Evolutionary conservation across 2,888 invertebrate species (phyloP).

Genomic region (Athetis lepigone): DNA sequence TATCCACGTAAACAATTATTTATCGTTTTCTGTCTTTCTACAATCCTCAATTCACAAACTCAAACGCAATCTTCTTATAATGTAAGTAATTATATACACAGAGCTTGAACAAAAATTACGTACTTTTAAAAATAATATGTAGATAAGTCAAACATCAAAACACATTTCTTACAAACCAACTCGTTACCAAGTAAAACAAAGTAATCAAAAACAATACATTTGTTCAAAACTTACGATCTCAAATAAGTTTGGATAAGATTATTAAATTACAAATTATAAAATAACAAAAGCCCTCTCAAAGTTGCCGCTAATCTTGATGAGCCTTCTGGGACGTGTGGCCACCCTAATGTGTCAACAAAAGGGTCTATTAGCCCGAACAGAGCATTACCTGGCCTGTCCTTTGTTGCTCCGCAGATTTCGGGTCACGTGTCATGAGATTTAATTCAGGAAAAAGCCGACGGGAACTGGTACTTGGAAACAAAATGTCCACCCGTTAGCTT

Average conservation of each 20-base stretch:
- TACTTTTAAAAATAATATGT: constrained; percentile 21
- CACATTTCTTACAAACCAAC: constrained; percentile 21
- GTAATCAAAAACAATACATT: constrained; percentile 50
- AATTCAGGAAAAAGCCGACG: constrained; percentile 38
- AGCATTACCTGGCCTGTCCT: constrained; percentile 59
- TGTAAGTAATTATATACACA: constrained; percentile 31
- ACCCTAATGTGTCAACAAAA: constrained; percentile 64
- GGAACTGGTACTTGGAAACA: constrained; percentile 34
- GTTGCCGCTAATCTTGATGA: constrained; percentile 68
- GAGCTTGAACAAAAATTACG: constrained; percentile 7
- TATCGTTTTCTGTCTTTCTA: not conserved
- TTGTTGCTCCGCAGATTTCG: constrained; percentile 57
- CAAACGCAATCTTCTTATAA: not conserved
- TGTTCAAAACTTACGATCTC: constrained; percentile 34
- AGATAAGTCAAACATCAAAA: constrained; percentile 24
- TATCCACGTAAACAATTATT: too few relatives aligned
- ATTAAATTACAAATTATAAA: constrained; percentile 54
- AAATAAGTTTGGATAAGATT: constrained; percentile 50
- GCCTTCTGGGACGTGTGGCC: constrained; percentile 64
- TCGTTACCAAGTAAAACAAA: constrained; percentile 29
- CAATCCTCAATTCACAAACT: not conserved
- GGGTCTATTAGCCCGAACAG: constrained; percentile 58
- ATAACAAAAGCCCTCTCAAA: constrained; percentile 36
- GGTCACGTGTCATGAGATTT: constrained; percentile 55
- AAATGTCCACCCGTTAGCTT: constrained; percentile 30